Base-by-base conservation (phyloP, 2,888 invertebrate species). In the Calliphora vomitoria region DNA sequence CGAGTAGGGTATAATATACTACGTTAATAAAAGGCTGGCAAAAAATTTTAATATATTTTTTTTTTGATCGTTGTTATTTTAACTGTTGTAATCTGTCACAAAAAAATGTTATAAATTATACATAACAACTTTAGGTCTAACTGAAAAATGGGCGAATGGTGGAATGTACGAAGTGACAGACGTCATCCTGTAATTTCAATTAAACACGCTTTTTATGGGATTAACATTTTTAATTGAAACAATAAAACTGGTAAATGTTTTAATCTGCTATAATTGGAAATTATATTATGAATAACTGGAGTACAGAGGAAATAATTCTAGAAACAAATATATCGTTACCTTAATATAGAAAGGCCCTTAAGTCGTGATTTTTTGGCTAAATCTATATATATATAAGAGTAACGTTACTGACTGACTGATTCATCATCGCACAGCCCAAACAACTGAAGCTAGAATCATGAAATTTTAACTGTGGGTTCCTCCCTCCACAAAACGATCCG, bases 41-140 rank as follows among this genome's bases (percentile, higher is more conserved):
- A 86, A 78, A 85, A 85, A 76, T 74, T 86, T 64, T 87, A 31
- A 58, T 55, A 6, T n/a, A n/a, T n/a, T 72, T 74, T 55, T 31
- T 55, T 55, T 74, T 71, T 44, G 44, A n/a, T 53, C 38, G 44
- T 35, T 41, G 38, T 66, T 41, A 78, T 87, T 79, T 87, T 87
- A 82, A 72, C 83, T 89, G 82, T 90, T 89, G 86, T 90, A 89
- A 90, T 91, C 91, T 89, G 91, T 91, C 91, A 90, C 89, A 91
- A 91, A 83, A 92, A 92, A 92, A 92, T 92, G 92, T 92, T 91
- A 92, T 92, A 92, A 92, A 92, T 92, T 92, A 92, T 92, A 92
- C 92, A 92, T 92, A 89, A 87, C 74, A 84, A 74, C 15, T 68
- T 15, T n/a, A 58, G 18, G 38, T 41, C 41, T 55, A 79, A 50